Evolutionary conservation across 2,797 vertebrate genomes (phyloP), one percentile per base, ranked within the genome.

Genomic region (Nothura maculosa): DNA sequence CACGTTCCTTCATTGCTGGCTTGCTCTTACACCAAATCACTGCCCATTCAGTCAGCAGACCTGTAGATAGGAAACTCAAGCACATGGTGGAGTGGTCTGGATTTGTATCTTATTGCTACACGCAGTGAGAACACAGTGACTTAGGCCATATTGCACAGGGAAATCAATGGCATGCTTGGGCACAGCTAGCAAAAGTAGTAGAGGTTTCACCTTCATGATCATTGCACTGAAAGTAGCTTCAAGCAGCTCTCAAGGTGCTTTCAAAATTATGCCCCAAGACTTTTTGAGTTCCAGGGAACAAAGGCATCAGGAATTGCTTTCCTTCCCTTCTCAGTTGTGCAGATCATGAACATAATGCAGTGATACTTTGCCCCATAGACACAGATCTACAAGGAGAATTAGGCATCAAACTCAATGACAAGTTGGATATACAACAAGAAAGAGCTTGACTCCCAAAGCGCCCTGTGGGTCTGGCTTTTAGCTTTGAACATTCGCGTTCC

Each of bases 81-180:
- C 5, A 64, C 5, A 42, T 15, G 6, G 3, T 77, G 10, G 13
- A 76, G 6, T 13, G 4, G 7, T 19, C 42, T 2, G 5, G 17
- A 73, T 70, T n/a, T 32, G 19, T 81, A 79, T 14, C 12, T 68
- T 22, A 58, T 25, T 7, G 8, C 40, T 60, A 48, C 6, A 43
- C 17, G 42, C 25, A 61, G 42, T 1, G 5, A 9, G 6, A 24
- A 32, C n/a, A 81, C 2, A 21, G 27, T n/a, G 2, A 0, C 9
- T 47, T 75, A 45, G 62, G 50, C 15, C 22, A 64, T 0, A 0
- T 9, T 18, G 12, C 52, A 20, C 18, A 66, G 18, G 6, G 69
- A 67, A 83, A 58, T 68, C 45, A 84, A 7, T 30, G 30, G 14
- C 14, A 9, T 40, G 24, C 27, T 58, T 64, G 40, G 18, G 7